phyloP scores from a whole-genome alignment of 1,140 invertebrate genomes.

The Ridgeia piscesae region DNA sequence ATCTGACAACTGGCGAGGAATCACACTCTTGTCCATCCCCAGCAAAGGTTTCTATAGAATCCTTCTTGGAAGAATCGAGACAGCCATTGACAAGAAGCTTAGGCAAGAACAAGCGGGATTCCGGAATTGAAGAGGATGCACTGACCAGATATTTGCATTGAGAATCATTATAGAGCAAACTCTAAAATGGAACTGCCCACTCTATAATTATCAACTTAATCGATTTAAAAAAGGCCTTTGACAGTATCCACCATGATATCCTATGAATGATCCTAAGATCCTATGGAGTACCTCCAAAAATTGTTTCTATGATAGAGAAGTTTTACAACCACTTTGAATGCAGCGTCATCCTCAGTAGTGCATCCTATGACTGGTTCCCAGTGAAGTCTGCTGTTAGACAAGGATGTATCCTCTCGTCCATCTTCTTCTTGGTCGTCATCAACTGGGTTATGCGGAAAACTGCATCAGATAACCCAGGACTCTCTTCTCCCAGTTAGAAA shows the following conservation, averaged over 20 bases:
- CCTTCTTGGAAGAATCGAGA: too few relatives aligned
- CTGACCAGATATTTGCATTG: too few relatives aligned
- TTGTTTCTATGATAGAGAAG: neutral
- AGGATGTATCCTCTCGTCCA: neutral
- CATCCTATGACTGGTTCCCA: neutral
- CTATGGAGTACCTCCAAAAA: conserved; percentile 6
- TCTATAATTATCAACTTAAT: too few relatives aligned
- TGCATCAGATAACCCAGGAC: neutral
- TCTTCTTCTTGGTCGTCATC: too few relatives aligned
- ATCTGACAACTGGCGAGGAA: too few relatives aligned
- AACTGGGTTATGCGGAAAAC: neutral
- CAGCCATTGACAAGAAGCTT: too few relatives aligned
- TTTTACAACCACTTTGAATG: conserved; percentile 11
- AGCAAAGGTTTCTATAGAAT: too few relatives aligned
- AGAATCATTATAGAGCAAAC: neutral
- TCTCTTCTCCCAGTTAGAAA: conserved; percentile 15
- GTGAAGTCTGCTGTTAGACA: conserved; percentile 9
- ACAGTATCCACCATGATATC: too few relatives aligned
- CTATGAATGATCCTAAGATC: neutral
- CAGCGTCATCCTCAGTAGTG: conserved; percentile 7
- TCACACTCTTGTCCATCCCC: too few relatives aligned
- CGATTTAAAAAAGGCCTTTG: too few relatives aligned
- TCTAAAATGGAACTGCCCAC: neutral
- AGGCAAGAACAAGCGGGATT: too few relatives aligned
- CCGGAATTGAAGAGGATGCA: too few relatives aligned